Percentiles rank a stretch among this genome's conserved stretches.
Evolutionary conservation across 2,113 vertebrate genomes (phyloP).

Genomic region (Burhinus oedicnemus): DNA sequence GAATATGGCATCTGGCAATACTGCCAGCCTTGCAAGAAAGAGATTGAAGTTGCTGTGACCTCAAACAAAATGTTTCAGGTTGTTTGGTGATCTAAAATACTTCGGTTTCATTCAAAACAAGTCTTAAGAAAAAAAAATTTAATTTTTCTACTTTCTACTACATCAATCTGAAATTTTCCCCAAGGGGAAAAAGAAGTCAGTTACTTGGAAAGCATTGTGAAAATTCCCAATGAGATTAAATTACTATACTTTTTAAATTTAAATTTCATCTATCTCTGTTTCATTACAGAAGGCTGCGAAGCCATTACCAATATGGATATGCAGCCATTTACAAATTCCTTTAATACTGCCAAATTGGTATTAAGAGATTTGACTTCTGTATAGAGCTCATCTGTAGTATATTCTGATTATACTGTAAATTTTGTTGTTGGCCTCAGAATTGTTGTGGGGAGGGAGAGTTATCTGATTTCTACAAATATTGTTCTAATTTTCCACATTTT

Average conservation of each 20-base stretch:
- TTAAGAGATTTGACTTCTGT: not conserved
- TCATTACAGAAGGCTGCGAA: not conserved
- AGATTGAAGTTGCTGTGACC: not conserved
- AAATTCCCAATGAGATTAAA: not conserved
- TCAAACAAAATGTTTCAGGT: not conserved
- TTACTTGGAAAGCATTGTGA: not conserved
- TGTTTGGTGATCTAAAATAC: not conserved
- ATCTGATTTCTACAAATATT: not conserved
- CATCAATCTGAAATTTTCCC: not conserved
- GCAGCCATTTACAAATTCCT: not conserved
- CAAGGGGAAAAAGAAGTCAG: not conserved
- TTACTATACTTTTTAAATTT: not conserved
- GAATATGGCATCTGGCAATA: not conserved
- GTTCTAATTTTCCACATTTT: not conserved
- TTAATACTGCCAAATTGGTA: not conserved
- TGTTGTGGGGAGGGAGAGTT: not conserved
- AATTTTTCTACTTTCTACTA: not conserved
- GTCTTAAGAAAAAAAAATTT: not conserved
- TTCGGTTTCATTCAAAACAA: not conserved
- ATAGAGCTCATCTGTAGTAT: not conserved
- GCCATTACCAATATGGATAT: not conserved
- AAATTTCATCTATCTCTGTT: not conserved
- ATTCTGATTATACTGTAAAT: not conserved
- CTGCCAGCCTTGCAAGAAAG: not conserved
- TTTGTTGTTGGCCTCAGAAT: not conserved